phyloP scores from a whole-genome alignment of 2,888 invertebrate species.

The Criorhina ranunculi region DNA sequence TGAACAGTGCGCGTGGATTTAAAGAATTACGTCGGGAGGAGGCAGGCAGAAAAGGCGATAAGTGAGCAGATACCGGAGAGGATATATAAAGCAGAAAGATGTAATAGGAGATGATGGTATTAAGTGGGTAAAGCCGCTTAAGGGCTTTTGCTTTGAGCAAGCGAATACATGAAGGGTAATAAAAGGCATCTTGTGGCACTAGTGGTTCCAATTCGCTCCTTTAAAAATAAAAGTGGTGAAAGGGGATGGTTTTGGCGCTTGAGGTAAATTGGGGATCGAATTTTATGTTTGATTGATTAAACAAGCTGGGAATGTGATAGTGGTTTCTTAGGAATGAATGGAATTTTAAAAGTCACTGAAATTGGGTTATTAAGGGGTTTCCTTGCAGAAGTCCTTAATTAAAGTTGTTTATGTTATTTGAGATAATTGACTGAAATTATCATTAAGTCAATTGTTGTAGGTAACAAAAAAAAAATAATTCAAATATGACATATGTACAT shows the following conservation, averaged over 20 bases:
- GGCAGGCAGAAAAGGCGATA: constrained; percentile 62
- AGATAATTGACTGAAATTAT: constrained; percentile 3
- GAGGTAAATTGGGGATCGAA: constrained; percentile 28
- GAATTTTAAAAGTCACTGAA: constrained; percentile 26
- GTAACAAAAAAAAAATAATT: too few species aligned
- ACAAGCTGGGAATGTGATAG: constrained; percentile 60
- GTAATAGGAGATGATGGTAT: constrained; percentile 75
- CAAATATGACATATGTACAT: too few species aligned
- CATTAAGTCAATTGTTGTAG: neutral
- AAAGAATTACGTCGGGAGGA: constrained; percentile 45
- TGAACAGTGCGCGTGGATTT: constrained; percentile 65
- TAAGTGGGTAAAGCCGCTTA: constrained; percentile 75
- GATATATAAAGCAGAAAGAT: constrained; percentile 71
- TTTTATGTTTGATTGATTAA: constrained; percentile 72
- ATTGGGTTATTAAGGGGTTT: neutral
- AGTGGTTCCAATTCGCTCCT: constrained; percentile 56
- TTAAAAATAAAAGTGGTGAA: constrained; percentile 23
- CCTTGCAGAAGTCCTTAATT: neutral
- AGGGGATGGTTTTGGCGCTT: constrained; percentile 6
- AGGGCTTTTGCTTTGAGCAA: constrained; percentile 66
- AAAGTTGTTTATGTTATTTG: neutral
- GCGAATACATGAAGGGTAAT: constrained; percentile 69
- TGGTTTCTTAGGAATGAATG: constrained; percentile 33
- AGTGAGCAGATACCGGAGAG: constrained; percentile 67
- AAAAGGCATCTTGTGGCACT: constrained; percentile 65